Evolutionary conservation across 2,797 vertebrate species (phyloP).

Genomic region (Otolemur crassicaudatus): DNA sequence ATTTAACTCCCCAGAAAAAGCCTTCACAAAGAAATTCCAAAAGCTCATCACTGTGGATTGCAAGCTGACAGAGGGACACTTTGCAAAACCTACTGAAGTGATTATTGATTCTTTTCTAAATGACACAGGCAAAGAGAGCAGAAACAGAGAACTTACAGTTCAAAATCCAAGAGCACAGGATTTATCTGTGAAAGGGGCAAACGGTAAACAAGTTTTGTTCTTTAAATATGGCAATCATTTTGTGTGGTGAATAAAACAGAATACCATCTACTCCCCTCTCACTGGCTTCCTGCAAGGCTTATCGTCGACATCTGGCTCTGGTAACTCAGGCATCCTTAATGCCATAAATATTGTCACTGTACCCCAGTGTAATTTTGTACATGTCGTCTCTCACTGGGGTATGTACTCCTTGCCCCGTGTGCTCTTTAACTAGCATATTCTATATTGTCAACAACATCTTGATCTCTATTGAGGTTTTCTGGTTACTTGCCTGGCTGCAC

Average conservation of each 20-base stretch:
- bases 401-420: neutral
- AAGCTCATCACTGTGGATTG: rapidly evolving
- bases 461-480: neutral
- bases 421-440: neutral
- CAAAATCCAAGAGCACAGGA: neutral
- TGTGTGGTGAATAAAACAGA: neutral
- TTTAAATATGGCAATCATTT: neutral
- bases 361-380: neutral
- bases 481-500: neutral
- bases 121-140: neutral
- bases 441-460: neutral
- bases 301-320: neutral
- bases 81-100: neutral
- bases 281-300: neutral
- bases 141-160: neutral
- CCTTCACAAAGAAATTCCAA: neutral
- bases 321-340: too few relatives aligned
- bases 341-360: neutral
- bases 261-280: neutral
- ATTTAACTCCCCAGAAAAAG: neutral
- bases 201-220: neutral
- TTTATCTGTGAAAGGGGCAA: neutral
- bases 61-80: neutral
- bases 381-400: neutral
- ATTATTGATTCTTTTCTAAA: neutral